Conservation (phyloP, 2,888 invertebrate species). For the Psococerastis gibbosa region DNA sequence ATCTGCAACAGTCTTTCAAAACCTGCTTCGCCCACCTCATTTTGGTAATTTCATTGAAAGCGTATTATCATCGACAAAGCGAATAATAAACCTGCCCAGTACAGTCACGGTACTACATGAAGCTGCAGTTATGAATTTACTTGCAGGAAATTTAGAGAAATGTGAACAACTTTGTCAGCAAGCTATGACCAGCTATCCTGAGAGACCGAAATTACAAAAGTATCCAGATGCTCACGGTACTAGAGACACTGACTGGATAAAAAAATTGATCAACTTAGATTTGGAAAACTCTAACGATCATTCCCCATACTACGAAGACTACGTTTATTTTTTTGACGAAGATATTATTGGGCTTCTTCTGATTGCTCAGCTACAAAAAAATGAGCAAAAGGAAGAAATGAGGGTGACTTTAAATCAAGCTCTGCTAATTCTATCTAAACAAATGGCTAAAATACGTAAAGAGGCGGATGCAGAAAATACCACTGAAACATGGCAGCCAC, state of each 20-base stretch:
- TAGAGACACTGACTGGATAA: conserved; percentile 6
- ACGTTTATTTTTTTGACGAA: conserved; percentile 3
- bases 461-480: neutral
- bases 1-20: neutral
- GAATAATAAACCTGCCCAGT: neutral
- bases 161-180: neutral
- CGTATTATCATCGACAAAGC: neutral
- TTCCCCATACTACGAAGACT: conserved; percentile 1
- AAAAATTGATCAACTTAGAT: conserved; percentile 1
- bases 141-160: neutral
- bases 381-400: neutral
- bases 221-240: neutral
- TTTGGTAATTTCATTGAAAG: neutral
- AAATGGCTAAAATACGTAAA: neutral
- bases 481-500: too few relatives aligned
- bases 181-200: neutral
- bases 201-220: neutral
- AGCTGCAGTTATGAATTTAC: neutral
- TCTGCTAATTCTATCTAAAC: neutral
- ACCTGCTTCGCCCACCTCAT: neutral
- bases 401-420: neutral
- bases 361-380: neutral
- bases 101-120: neutral
- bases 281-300: neutral
- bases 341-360: conserved; percentile 2